Percentiles rank a stretch among this genome's conserved stretches.
phyloP scores from a whole-genome alignment of 2,888 invertebrate genomes.

The Oeneis ivallda region DNA sequence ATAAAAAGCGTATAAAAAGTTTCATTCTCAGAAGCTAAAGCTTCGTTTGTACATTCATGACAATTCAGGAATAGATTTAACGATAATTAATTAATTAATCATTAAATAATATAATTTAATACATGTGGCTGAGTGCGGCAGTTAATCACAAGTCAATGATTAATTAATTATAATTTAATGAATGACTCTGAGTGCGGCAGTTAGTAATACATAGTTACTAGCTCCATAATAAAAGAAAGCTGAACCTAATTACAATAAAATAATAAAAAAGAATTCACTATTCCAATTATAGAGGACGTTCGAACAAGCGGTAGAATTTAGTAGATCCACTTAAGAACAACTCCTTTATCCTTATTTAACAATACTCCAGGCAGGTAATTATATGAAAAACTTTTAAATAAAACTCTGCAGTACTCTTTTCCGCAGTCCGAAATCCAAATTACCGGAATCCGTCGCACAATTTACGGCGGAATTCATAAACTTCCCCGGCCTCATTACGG shows the following conservation, averaged over 20 bases:
- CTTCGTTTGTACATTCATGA: no score
- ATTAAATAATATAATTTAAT: no score
- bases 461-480: constrained; percentile 25
- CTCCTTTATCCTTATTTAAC: neutral
- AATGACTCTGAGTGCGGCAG: no score
- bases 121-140: no score
- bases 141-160: no score
- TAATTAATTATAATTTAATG: no score
- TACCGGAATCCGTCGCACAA: constrained; percentile 27
- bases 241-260: neutral
- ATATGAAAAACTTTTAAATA: constrained; percentile 9
- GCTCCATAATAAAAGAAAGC: neutral
- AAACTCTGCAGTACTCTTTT: neutral
- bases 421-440: constrained; percentile 21
- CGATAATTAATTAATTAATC: no score
- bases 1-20: no score
- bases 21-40: no score
- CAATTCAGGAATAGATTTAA: no score
- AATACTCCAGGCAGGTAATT: neutral
- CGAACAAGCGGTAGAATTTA: neutral
- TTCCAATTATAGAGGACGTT: neutral
- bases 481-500: constrained; percentile 24
- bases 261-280: neutral
- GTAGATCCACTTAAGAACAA: neutral
- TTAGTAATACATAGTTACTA: no score